A percentile compares a stretch with the other conserved stretches of the same genome.
These are phyloP conservation scores for Alentia gelatinosa DNA, from an alignment of 2,888 invertebrate species.

Conservation along the genomic window DNA sequence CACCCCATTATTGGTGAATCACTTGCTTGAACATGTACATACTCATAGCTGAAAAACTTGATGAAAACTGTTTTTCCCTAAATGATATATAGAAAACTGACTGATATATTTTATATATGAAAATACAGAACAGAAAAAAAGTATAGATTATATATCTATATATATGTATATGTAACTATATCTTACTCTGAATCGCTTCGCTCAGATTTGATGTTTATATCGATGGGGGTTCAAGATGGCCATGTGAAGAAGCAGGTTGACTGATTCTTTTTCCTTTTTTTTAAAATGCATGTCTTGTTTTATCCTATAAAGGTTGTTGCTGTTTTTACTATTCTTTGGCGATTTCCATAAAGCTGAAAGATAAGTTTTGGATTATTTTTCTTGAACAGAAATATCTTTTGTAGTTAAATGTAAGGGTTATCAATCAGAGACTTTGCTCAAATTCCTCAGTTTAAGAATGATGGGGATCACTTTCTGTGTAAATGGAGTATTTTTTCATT, in stretches of 20 bases:
- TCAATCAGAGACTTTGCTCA: not conserved
- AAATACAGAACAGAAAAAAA: not conserved
- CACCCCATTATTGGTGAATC: not conserved
- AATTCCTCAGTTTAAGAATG: not conserved
- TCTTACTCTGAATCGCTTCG: not conserved
- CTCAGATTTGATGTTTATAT: not conserved
- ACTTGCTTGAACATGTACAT: not conserved
- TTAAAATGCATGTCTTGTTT: slow-evolving; percentile 1
- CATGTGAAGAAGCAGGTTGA: not conserved
- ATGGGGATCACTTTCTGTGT: not conserved
- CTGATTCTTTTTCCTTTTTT: not conserved
- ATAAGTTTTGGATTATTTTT: not conserved
- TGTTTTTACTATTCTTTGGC: not conserved
- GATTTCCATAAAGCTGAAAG: not conserved
- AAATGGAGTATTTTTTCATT: not conserved
- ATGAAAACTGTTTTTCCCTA: not conserved
- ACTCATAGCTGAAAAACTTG: slow-evolving; percentile 5
- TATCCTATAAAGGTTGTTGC: not conserved
- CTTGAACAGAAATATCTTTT: no score
- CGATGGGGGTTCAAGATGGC: not conserved
- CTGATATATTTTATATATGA: not conserved
- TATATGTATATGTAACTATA: slow-evolving; percentile 3
- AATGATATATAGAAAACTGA: slow-evolving; percentile 4
- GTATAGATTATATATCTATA: slow-evolving; percentile 13
- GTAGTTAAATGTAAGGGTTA: not conserved